Evolutionary conservation across 1,140 invertebrate genomes (phyloP), one percentile per base, ranked within the genome.

Genomic region (Musca domestica): DNA sequence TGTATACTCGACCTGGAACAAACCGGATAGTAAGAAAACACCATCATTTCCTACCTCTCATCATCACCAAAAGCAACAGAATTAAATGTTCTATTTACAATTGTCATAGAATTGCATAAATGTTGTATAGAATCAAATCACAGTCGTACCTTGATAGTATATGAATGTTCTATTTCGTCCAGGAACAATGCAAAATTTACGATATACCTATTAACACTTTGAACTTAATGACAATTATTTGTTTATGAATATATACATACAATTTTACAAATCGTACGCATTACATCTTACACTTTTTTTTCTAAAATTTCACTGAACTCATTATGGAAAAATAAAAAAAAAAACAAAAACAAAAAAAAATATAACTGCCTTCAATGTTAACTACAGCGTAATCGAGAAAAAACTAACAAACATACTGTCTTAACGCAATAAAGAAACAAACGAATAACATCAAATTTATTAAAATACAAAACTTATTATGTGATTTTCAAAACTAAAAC

Each of bases 281-380:
- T 41, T 41, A 10, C 34, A 41, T 41, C 4, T 5, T n/a, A 9
- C 4, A 41, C n/a, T n/a, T 41, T 30, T 30, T 41, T 41, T 12
- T 41, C 34, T 9, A 12, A 41, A 41, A 41, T 41, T 41, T 41
- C 34, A 12, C 34, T 2, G 12, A 30, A 41, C 5, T 12, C 34
- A 41, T 41, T 41, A 41, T 12, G 6, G 15, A 34, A 61, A 6
- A 6, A 58, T 9, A 58, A 58, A 25, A 27, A 30, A 5, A 27
- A n/a, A 58, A 30, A 30, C 3, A 2, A 58, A 61, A 61, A 61
- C 56, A 34, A 61, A 61, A 5, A 17, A 41, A 19, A 61, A 61
- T 61, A 61, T 34, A 61, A 61, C 56, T 61, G 56, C 56, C 56
- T 61, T 61, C 56, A 61, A 61, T 61, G 56, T 61, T 61, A 61